Base-by-base conservation (phyloP, 2,888 invertebrate species). In the Drosophila neotestacea region DNA sequence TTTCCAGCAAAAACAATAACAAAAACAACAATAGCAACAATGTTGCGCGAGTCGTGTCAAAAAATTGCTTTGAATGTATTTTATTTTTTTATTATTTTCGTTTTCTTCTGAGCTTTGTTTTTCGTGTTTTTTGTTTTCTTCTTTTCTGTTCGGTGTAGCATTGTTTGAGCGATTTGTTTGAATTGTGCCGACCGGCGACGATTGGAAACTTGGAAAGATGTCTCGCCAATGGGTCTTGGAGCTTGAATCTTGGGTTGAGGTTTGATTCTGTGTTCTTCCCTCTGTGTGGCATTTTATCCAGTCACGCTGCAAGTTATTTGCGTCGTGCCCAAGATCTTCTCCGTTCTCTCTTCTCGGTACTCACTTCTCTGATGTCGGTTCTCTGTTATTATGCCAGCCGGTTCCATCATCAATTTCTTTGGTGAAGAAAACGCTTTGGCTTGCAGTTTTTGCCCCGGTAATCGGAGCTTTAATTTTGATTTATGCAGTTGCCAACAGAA, bases 281-380 rank as follows among this genome's bases (percentile, higher is more conserved):
- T 70, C 62, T 76, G 77, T 79, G 85, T 79, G 79, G 81, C 84
- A 82, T 88, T 88, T 88, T 83, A 79, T 76, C 84, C 86, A 85
- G 84, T 85, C 84, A 85, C 88, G 84, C 72, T 88, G 88, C 87
- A 81, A 86, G 88, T 81, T 88, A 83, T 86, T 88, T 86, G 86
- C 84, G 86, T 77, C 77, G 77, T 77, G 77, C 70, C 63, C 60
- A 60, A 79, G 70, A 74, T 66, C 51, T 62, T 55, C 74, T 70
- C 4, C 27, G 13, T 28, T 34, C n/a, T 32, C 52, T 42, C 32
- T 80, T 81, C 75, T 63, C 48, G 38, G 50, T 65, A 67, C 68
- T 78, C 55, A 42, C 52, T 63, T 68, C 47, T 64, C 56, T 42
- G 52, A 58, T 73, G 64, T 78, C 51, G 42, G 60, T 61, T 69